Base-by-base conservation (phyloP, 2,113 vertebrate species). In the Callithrix jacchus region DNA sequence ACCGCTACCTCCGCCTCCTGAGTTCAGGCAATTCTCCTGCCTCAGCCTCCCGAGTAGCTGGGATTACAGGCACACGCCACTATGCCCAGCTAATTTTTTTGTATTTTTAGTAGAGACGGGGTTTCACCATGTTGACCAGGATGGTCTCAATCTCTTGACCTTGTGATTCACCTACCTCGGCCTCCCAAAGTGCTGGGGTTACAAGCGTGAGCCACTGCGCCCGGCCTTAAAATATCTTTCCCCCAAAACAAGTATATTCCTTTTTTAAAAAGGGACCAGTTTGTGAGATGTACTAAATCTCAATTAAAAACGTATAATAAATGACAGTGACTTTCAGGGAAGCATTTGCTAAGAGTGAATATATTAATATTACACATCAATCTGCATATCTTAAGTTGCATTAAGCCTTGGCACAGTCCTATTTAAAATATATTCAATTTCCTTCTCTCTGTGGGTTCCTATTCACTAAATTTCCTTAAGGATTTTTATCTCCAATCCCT, bases 401-500 rank as follows among this genome's bases (percentile, higher is more conserved):
- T 52, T 92, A 89, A 85, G 27, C 25, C 45, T 94, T 92, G 76
- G 5, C 80, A 6, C 25, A 71, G 20, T 74, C 64, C 27, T 30
- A 14, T 90, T 87, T 93, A 30, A 73, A 88, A 82, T 77, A 94
- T 88, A 61, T 68, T 71, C 23, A 21, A 18, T 88, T 96, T 93
- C 12, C 27, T 86, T 20, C 40, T 92, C 37, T 86, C 64, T 87
- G 6, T 79, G 12, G 21, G 8, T 56, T 93, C 12, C 10, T 68
- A 56, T 8, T 20, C 12, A 47, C 5, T 84, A 92, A 83, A 97
- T 97, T 97, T 87, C 45, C 37, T 61, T 40, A 73, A 42, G 25
- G 27, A n/a, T 93, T 91, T 91, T 96, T 13, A 80, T 93, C 90
- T 82, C 40, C 91, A 80, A 91, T 17, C 7, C n/a, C 49, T 93